Conservation (phyloP, 2,113 vertebrate genomes). For the Gorsachius goisagi region DNA sequence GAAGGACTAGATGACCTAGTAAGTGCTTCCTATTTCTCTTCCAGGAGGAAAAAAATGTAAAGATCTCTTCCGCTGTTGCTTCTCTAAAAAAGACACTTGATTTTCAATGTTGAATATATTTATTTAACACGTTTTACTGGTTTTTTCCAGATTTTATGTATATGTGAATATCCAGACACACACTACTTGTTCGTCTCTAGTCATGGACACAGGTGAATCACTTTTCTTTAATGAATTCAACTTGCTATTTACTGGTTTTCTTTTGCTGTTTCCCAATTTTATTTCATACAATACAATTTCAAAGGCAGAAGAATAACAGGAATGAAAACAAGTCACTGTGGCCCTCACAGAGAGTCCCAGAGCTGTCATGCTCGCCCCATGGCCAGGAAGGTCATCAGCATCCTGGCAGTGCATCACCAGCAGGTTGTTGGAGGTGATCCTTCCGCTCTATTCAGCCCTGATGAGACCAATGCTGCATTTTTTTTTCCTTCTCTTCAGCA, state of each 20-base stretch:
- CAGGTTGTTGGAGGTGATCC: neutral
- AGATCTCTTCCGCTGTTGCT: neutral
- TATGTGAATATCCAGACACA: neutral
- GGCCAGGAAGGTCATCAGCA: neutral
- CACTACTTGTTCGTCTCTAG: neutral
- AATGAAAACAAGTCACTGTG: neutral
- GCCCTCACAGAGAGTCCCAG: neutral
- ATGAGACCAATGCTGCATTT: neutral
- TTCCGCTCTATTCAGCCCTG: neutral
- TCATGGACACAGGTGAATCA: neutral
- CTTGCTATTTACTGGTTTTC: neutral
- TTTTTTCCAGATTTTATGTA: neutral
- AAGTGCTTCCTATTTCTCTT: neutral
- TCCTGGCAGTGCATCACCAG: neutral
- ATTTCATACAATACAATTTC: neutral
- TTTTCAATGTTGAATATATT: neutral
- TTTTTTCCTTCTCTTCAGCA: neutral
- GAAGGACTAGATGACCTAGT: neutral
- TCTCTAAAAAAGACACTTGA: neutral
- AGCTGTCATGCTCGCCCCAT: fast-evolving
- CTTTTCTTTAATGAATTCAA: neutral
- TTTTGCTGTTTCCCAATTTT: neutral
- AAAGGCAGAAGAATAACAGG: neutral
- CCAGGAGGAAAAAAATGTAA: neutral
- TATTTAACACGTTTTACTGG: neutral